Evolutionary conservation across 2,888 invertebrate species (phyloP).

Genomic region (Sussaba pulchella): DNA sequence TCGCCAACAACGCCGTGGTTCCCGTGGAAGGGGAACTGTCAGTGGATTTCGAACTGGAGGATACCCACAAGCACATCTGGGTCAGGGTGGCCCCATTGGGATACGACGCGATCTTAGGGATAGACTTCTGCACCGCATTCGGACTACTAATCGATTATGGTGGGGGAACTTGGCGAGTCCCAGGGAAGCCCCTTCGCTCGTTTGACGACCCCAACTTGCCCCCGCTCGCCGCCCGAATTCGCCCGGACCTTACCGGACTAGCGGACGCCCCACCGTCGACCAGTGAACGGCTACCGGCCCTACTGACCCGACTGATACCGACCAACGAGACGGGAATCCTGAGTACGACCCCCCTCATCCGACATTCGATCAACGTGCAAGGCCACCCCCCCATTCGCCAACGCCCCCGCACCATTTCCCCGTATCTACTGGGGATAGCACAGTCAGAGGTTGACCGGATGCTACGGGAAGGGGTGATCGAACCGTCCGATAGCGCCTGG

Average conservation of each 20-base stretch:
- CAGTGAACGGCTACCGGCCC: neutral
- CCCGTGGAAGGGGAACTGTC: neutral
- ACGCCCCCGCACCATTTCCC: slow-evolving; percentile 10
- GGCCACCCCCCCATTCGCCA: slow-evolving; percentile 12
- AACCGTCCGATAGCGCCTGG: neutral
- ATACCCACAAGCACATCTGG: neutral
- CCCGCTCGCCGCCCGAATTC: neutral
- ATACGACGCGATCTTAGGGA: neutral
- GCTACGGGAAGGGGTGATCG: neutral
- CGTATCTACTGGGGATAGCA: neutral
- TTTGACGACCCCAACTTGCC: neutral
- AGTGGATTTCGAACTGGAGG: neutral
- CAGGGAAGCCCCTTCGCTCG: neutral
- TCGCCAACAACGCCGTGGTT: slow-evolving; percentile 10
- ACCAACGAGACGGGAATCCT: neutral
- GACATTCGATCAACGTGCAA: neutral
- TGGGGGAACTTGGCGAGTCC: neutral
- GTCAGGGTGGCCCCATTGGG: neutral
- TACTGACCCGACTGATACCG: neutral
- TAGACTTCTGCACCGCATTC: neutral
- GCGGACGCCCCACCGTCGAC: neutral
- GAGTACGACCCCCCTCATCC: neutral
- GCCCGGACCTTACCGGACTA: neutral
- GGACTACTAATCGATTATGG: neutral
- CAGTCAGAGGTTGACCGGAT: slow-evolving; percentile 14